Base-by-base conservation (phyloP, 2,888 invertebrate species). In the Thymelicus acteon region DNA sequence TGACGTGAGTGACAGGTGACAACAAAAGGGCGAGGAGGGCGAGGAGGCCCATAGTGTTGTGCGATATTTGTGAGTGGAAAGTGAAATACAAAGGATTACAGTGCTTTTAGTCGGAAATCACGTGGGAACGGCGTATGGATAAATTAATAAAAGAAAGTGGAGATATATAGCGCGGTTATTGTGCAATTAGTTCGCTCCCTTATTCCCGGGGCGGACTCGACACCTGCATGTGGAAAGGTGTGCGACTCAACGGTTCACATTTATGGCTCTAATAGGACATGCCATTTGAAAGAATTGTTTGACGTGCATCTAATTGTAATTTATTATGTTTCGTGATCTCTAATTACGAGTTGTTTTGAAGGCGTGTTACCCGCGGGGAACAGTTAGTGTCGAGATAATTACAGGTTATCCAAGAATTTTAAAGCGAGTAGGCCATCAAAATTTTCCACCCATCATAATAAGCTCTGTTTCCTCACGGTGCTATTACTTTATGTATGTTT, bases 11-110 rank as follows among this genome's bases (percentile, higher is more conserved):
- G 67, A 67, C 61, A 47, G 48, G 62, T 57, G 37, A 62, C 40
- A 61, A 68, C 12, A 54, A 54, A 24, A 10, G 57, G 39, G 48
- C 57, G 52, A n/a, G 15, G 24, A 39, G 6, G 48, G 39, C 52
- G 65, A n/a, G n/a, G 48, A 52, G 52, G 61, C 7, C 31, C 37
- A 37, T 19, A 49, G 61, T 62, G 58, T 48, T 15, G 64, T 58
- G 48, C 48, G 15, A 44, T 57, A 47, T 37, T 75, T 71, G 75
- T 79, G 77, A 73, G 77, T 79, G 75, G 78, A 79, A 76, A 79
- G 79, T 79, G 77, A 74, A 74, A 68, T 57, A 72, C 71, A 75
- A 75, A 78, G 80, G 80, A 80, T 80, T 76, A 76, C 80, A 80
- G 80, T 80, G 80, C 68, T 75, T 70, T 73, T 37, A 60, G 10